Evolutionary conservation across 2,888 invertebrate genomes (phyloP).

Genomic region (Lepidocyrtoides sp.): DNA sequence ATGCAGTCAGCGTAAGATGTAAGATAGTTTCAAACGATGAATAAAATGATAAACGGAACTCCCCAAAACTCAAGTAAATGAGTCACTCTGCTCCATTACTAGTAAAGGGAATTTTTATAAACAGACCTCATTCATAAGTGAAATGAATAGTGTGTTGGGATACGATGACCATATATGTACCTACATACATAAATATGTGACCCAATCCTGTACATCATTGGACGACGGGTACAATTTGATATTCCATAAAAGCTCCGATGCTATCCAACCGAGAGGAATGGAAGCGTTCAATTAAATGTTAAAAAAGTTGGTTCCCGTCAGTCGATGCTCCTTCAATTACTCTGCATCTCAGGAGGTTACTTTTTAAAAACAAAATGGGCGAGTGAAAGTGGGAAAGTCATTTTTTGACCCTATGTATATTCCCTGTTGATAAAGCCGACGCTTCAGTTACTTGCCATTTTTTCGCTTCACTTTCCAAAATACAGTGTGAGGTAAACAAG

Average conservation of each 20-base stretch:
- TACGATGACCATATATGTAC: background rate
- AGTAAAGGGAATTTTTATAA: constrained; percentile 1
- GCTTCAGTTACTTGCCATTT: background rate
- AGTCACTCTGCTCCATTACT: background rate
- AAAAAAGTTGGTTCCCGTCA: constrained; percentile 30
- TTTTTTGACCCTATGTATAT: background rate
- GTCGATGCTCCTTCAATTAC: constrained; percentile 36
- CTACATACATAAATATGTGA: no score
- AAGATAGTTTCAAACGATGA: background rate
- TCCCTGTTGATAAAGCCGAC: background rate
- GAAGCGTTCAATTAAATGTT: constrained; percentile 55
- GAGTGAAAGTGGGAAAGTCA: background rate
- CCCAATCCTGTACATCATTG: background rate
- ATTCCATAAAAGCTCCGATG: background rate
- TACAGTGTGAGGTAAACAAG: background rate
- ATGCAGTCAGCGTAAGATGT: background rate
- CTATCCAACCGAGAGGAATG: background rate
- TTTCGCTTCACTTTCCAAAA: background rate
- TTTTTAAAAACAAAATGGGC: constrained; percentile 3
- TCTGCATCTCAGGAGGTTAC: background rate
- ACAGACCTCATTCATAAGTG: background rate
- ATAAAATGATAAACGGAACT: background rate
- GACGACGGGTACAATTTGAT: background rate
- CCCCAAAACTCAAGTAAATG: background rate
- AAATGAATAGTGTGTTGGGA: background rate